phyloP scores from a whole-genome alignment of 2,797 vertebrate species.

The Enteromius afrohamiltoni region DNA sequence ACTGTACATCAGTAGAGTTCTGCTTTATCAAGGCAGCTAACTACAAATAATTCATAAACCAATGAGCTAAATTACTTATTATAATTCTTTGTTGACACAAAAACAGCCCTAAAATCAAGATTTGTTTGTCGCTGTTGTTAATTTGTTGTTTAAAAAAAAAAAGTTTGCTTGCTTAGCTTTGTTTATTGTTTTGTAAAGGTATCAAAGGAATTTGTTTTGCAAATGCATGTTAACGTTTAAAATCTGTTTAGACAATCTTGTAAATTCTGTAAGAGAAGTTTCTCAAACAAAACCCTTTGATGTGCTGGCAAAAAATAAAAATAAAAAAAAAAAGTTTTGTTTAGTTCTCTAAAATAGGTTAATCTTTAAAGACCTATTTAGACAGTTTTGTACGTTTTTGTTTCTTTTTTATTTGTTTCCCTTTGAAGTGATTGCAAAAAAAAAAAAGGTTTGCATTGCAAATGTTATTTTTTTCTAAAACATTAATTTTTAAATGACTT shows the following conservation, averaged over 20 bases:
- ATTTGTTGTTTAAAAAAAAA: neutral
- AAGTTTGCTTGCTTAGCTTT: too few relatives aligned
- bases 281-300: slow-evolving; percentile 5
- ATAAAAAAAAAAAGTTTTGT: neutral
- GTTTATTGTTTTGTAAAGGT: neutral
- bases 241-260: neutral
- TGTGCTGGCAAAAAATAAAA: neutral
- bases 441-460: neutral
- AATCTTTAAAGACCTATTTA: neutral
- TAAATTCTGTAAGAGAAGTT: neutral
- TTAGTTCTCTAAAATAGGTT: neutral
- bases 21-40: neutral
- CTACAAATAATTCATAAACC: neutral
- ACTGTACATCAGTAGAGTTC: neutral
- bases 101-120: neutral
- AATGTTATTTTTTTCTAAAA: neutral
- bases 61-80: neutral
- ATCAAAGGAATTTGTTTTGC: neutral
- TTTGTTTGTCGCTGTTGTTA: neutral
- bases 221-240: too few relatives aligned
- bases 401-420: neutral
- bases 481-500: neutral
- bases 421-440: neutral
- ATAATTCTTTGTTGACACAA: neutral
- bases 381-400: neutral